phyloP scores from a whole-genome alignment of 2,888 invertebrate species.

The Masnerella sp. region DNA sequence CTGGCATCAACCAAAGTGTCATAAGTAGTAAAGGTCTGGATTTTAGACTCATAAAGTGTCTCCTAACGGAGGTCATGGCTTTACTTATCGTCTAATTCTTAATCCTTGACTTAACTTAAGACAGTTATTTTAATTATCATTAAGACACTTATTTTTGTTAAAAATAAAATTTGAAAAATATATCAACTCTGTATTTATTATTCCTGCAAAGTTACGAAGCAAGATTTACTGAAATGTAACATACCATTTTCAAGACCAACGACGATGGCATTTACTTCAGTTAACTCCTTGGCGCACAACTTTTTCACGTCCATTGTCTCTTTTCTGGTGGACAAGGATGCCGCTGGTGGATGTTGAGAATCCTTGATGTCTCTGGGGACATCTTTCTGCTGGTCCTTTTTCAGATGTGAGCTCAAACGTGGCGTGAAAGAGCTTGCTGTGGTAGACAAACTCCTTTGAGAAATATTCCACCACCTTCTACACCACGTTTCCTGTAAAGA shows the following conservation, averaged over 20 bases:
- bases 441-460: constrained; percentile 70
- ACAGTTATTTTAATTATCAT: too few relatives aligned
- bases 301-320: constrained; percentile 50
- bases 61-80: too few relatives aligned
- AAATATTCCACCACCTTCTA: constrained; percentile 80
- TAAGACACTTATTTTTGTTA: constrained; percentile 16
- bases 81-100: too few relatives aligned
- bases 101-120: too few relatives aligned
- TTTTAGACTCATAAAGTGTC: constrained; percentile 19
- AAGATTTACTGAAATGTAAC: too few relatives aligned
- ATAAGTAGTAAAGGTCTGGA: constrained; percentile 21
- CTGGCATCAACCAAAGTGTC: constrained; percentile 24
- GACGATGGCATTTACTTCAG: not conserved
- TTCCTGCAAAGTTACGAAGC: too few relatives aligned
- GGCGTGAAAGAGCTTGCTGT: constrained; percentile 68
- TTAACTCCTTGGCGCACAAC: constrained; percentile 39
- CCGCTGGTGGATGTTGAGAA: constrained; percentile 21
- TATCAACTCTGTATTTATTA: too few relatives aligned
- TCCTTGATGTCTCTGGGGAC: constrained; percentile 52
- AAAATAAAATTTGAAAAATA: constrained; percentile 23
- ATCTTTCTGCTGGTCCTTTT: constrained; percentile 66
- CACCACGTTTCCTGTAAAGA: constrained; percentile 82
- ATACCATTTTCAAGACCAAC: constrained; percentile 48
- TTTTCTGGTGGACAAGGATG: constrained; percentile 45
- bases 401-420: constrained; percentile 68